Evolutionary conservation across 1,140 invertebrate genomes (phyloP).

Genomic region (Atta cephalotes): DNA sequence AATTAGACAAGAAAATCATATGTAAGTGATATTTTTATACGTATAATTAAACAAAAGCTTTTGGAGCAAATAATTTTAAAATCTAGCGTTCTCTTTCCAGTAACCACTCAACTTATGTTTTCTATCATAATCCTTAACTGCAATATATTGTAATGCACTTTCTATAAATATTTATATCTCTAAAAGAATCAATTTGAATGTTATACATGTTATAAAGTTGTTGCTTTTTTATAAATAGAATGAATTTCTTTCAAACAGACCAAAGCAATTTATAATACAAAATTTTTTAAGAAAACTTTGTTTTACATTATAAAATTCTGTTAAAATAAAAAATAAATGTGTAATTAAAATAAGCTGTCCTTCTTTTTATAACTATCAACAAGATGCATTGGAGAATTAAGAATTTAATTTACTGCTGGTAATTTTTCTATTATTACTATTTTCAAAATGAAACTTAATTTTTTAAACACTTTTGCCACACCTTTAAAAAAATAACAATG

Average conservation of each 20-base stretch:
- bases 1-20: background rate
- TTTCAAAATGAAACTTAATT: background rate
- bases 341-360: background rate
- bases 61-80: background rate
- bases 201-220: background rate
- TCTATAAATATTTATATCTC: background rate
- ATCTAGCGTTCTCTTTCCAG: background rate
- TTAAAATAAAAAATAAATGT: constrained; percentile 8
- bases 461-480: background rate
- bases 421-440: background rate
- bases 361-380: background rate
- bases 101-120: background rate
- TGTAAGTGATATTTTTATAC: background rate
- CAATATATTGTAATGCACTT: background rate
- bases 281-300: background rate
- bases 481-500: background rate
- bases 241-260: background rate
- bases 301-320: background rate
- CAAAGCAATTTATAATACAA: background rate
- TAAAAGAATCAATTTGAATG: background rate
- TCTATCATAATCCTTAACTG: background rate
- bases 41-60: background rate
- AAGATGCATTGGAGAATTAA: background rate
- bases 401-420: constrained; percentile 19
- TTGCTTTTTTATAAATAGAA: constrained; percentile 15